Conservation (phyloP, 2,113 vertebrate species). For the Tupaia chinensis region DNA sequence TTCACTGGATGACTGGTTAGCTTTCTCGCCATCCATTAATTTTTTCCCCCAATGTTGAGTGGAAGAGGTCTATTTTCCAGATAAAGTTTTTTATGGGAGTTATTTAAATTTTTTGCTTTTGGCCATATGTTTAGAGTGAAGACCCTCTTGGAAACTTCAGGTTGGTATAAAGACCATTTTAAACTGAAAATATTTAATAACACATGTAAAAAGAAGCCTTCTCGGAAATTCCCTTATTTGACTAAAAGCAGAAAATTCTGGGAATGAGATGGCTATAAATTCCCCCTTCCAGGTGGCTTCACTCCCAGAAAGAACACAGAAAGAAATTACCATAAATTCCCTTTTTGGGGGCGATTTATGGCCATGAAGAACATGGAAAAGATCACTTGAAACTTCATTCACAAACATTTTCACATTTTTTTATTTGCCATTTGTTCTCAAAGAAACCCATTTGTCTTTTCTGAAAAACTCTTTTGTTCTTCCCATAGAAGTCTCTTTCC, state of each 20-base stretch:
- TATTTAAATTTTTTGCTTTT: not conserved
- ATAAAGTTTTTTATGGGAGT: not conserved
- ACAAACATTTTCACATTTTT: not conserved
- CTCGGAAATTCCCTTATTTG: not conserved
- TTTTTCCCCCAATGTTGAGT: not conserved
- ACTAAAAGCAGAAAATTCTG: constrained; percentile 24
- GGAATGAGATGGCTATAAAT: not conserved
- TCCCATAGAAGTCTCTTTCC: not conserved
- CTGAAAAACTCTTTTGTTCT: not conserved
- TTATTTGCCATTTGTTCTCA: not conserved
- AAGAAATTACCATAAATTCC: constrained; percentile 23
- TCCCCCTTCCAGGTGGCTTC: not conserved
- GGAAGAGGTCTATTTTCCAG: not conserved
- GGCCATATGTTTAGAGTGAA: not conserved
- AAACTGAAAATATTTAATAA: not conserved
- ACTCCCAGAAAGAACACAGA: not conserved
- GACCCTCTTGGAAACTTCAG: not conserved
- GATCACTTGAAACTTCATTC: not conserved
- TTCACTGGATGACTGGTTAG: not conserved
- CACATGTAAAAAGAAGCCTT: not conserved
- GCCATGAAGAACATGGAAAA: not conserved
- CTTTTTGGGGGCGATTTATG: not conserved
- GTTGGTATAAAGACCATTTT: constrained; percentile 31
- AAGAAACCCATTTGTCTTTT: not conserved
- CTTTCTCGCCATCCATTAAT: not conserved